Conservation (phyloP, 2,113 vertebrate genomes). For the Neogale vison region DNA sequence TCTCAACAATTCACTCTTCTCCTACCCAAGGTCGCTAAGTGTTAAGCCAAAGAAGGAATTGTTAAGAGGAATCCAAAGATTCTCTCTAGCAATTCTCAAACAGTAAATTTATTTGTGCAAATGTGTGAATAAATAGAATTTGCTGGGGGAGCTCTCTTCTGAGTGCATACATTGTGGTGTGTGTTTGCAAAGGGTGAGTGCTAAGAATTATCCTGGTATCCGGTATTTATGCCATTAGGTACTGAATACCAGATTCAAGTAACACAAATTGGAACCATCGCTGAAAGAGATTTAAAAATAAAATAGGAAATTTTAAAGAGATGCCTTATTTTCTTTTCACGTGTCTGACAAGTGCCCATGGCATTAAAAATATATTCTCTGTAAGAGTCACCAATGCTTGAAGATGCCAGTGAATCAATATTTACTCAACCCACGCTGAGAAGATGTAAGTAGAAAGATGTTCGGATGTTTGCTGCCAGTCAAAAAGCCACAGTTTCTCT, state of each 20-base stretch:
- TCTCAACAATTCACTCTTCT: not conserved
- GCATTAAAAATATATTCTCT: not conserved
- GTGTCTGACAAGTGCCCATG: not conserved
- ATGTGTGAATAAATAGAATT: not conserved
- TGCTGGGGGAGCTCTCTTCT: not conserved
- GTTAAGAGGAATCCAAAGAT: not conserved
- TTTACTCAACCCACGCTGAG: not conserved
- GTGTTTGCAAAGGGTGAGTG: not conserved
- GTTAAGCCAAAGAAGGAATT: not conserved
- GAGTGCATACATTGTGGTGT: not conserved
- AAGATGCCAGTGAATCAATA: not conserved
- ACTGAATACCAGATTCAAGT: not conserved
- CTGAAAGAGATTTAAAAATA: not conserved
- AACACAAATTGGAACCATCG: not conserved
- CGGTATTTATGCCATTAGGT: not conserved
- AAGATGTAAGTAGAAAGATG: not conserved
- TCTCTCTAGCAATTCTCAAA: not conserved
- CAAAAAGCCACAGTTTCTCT: not conserved
- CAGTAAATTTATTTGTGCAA: not conserved
- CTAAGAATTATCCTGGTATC: not conserved
- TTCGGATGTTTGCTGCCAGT: not conserved
- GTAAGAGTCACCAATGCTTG: not conserved
- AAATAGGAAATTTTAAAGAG: slow-evolving; percentile 17
- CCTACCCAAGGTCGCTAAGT: not conserved
- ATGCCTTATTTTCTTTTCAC: not conserved